These are phyloP conservation scores for Sebastes trivittatus DNA, from an alignment of 2,797 vertebrate genomes.

Conservation along the genomic window DNA sequence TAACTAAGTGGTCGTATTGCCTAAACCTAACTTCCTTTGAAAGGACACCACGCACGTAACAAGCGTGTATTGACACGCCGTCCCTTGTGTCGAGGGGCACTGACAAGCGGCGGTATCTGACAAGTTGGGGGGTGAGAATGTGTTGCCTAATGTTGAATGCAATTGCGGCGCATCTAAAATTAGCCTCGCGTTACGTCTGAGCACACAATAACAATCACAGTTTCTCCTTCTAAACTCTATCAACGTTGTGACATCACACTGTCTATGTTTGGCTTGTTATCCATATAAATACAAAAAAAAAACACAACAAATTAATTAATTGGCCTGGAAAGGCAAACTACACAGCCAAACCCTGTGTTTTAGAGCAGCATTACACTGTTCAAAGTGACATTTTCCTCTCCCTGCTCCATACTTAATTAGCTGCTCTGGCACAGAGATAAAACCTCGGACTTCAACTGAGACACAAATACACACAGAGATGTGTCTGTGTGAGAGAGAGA, in stretches of 20 bases:
- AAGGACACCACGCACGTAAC: too few relatives aligned
- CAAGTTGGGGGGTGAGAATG: too few relatives aligned
- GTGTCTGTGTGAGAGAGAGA: neutral
- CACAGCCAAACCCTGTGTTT: neutral
- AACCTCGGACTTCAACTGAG: neutral
- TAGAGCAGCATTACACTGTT: neutral
- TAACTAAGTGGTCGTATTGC: too few relatives aligned
- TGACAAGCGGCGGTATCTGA: too few relatives aligned
- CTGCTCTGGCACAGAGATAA: slow-evolving; percentile 4
- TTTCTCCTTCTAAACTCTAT: neutral
- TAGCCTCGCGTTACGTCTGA: neutral
- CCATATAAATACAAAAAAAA: neutral
- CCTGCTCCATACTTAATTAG: neutral
- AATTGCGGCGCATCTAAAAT: neutral
- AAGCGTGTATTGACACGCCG: too few relatives aligned
- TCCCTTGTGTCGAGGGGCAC: too few relatives aligned
- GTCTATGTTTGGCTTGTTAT: neutral
- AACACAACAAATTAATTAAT: neutral
- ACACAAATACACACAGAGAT: slow-evolving; percentile 1
- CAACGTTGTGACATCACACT: neutral
- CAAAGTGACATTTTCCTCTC: neutral
- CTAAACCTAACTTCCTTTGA: too few relatives aligned
- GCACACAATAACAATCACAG: neutral
- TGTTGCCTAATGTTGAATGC: neutral
- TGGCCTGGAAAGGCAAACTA: neutral